Conservation (phyloP, 1,140 invertebrate genomes). For the Drosophila teissieri region DNA sequence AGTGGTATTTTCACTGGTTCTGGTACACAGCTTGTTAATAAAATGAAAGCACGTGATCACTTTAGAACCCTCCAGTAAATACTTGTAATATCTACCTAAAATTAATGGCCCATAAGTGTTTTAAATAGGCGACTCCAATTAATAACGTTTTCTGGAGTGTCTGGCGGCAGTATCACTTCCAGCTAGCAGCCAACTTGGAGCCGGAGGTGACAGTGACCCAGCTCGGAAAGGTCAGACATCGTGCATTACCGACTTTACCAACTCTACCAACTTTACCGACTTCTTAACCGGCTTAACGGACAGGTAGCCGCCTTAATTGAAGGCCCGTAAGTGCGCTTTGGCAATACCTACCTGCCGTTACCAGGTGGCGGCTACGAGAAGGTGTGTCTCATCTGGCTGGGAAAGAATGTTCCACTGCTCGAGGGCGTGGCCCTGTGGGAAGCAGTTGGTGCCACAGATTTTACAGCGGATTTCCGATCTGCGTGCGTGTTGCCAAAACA, state of each 20-base stretch:
- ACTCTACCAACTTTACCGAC: conserved; percentile 31
- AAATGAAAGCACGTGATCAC: no score
- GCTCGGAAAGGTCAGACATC: conserved; percentile 64
- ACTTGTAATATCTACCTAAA: no score
- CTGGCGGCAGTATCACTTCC: conserved; percentile 4
- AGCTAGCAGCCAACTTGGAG: conserved; percentile 23
- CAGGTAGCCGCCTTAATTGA: conserved; percentile 63
- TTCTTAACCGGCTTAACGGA: conserved; percentile 52
- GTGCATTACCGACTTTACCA: conserved; percentile 43
- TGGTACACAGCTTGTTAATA: no score
- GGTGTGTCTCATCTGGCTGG: conserved; percentile 30
- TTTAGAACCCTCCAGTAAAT: neutral
- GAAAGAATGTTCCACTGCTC: conserved; percentile 31
- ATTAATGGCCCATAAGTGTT: neutral
- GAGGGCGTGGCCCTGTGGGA: conserved; percentile 25
- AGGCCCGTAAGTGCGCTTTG: conserved; percentile 57
- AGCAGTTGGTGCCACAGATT: conserved; percentile 12
- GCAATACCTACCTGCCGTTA: conserved; percentile 54
- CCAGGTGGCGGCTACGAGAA: neutral
- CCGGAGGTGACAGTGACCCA: conserved; percentile 58
- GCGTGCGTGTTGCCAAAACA: conserved; percentile 49
- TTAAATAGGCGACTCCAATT: conserved; percentile 8
- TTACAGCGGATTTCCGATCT: conserved; percentile 5
- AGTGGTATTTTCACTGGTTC: no score
- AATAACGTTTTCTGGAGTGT: conserved; percentile 11